These are phyloP conservation scores for Isoperla grammatica DNA, from an alignment of 2,888 invertebrate genomes.

Conservation along the genomic window DNA sequence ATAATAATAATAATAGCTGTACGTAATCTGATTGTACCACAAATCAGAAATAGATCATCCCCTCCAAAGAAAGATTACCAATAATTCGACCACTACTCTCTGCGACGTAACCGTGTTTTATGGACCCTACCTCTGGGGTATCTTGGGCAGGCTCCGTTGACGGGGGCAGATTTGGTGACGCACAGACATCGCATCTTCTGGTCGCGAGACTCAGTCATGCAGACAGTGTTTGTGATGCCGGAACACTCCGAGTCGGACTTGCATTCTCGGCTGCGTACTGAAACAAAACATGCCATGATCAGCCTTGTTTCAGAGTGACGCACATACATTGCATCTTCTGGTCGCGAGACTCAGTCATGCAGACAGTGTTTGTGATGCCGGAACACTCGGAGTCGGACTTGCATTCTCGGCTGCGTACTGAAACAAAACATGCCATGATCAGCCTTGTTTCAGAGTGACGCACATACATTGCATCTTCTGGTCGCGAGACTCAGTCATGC, in stretches of 20 bases:
- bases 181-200: constrained; percentile 59
- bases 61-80: too few relatives aligned
- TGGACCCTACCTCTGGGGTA: constrained; percentile 58
- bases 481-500: constrained; percentile 59
- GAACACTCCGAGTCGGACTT: constrained; percentile 57
- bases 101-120: too few relatives aligned
- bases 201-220: constrained; percentile 59
- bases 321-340: constrained; percentile 59
- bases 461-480: constrained; percentile 59
- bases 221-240: constrained; percentile 59
- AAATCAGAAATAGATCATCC: too few relatives aligned
- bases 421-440: too few relatives aligned
- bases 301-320: too few relatives aligned
- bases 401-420: constrained; percentile 55
- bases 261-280: constrained; percentile 55
- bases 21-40: too few relatives aligned
- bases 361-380: constrained; percentile 59
- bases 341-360: constrained; percentile 59
- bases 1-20: too few relatives aligned
- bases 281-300: too few relatives aligned
- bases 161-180: constrained; percentile 60
- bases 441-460: too few relatives aligned
- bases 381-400: constrained; percentile 57
- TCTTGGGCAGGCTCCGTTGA: constrained; percentile 59
- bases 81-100: too few relatives aligned